Conservation (phyloP, 1,140 invertebrate genomes). For the Muscidifurax raptorellus region DNA sequence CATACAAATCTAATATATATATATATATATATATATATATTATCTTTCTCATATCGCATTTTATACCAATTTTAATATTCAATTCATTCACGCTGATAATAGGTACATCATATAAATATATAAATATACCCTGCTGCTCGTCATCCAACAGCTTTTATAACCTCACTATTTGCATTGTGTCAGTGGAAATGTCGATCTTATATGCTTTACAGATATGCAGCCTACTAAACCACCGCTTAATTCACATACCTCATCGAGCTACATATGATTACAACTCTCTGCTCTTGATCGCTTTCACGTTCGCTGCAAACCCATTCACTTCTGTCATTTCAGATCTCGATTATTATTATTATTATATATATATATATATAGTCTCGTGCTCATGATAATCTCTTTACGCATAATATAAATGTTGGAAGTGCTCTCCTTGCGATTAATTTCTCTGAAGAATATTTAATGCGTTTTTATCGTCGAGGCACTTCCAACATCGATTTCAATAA, state of each 20-base stretch:
- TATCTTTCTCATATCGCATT: background rate
- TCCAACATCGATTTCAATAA: background rate
- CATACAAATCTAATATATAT: background rate
- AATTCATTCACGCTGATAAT: background rate
- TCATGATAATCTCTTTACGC: background rate
- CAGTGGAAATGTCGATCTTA: background rate
- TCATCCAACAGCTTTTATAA: slow-evolving; percentile 18
- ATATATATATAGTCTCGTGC: background rate
- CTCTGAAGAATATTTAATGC: too few relatives aligned
- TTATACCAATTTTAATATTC: background rate
- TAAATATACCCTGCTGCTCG: background rate
- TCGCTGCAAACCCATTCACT: background rate
- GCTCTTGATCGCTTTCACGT: background rate
- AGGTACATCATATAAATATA: background rate
- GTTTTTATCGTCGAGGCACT: background rate
- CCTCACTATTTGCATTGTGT: background rate
- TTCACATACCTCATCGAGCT: background rate
- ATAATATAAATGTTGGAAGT: background rate
- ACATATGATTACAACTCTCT: background rate
- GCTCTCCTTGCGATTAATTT: background rate
- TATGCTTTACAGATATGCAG: slow-evolving; percentile 21
- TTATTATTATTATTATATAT: background rate
- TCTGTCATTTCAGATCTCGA: background rate
- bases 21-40: slow-evolving; percentile 1
- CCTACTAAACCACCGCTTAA: background rate